Conservation (phyloP, 2,797 vertebrate genomes). For the Neosilurus hyrtlii region DNA sequence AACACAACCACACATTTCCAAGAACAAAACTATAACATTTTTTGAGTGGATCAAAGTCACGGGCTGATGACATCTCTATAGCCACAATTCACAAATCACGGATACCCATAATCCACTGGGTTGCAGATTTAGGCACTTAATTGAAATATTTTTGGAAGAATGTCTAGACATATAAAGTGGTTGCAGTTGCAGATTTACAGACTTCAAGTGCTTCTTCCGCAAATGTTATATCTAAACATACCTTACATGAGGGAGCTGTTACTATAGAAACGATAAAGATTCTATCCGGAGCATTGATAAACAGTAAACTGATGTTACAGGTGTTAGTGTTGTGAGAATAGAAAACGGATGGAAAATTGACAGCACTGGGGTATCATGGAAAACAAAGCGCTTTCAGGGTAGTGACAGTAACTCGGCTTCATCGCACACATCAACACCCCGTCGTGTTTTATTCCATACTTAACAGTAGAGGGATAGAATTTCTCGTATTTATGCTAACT, state of each 20-base stretch:
- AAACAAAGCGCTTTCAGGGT: not conserved
- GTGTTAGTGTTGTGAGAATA: not conserved
- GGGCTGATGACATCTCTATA: too few relatives aligned
- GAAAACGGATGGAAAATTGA: not conserved
- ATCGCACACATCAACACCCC: conserved; percentile 6
- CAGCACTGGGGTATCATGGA: not conserved
- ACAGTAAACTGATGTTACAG: not conserved
- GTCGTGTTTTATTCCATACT: conserved; percentile 43
- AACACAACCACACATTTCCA: too few relatives aligned
- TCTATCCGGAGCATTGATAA: not conserved
- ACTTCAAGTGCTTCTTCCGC: not conserved
- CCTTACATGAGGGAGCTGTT: too few relatives aligned
- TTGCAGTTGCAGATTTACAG: too few relatives aligned
- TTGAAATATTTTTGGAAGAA: too few relatives aligned
- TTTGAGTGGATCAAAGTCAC: too few relatives aligned
- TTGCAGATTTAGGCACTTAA: too few relatives aligned
- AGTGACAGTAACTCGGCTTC: not conserved
- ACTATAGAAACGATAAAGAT: not conserved
- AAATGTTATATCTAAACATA: not conserved
- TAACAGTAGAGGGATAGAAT: conserved; percentile 34
- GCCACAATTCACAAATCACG: too few relatives aligned
- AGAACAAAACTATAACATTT: too few relatives aligned
- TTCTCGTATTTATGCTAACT: conserved; percentile 64
- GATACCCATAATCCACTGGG: too few relatives aligned
- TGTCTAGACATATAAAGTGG: too few relatives aligned